Evolutionary conservation across 2,797 vertebrate genomes (phyloP).

Genomic region (Leptoclinus maculatus): DNA sequence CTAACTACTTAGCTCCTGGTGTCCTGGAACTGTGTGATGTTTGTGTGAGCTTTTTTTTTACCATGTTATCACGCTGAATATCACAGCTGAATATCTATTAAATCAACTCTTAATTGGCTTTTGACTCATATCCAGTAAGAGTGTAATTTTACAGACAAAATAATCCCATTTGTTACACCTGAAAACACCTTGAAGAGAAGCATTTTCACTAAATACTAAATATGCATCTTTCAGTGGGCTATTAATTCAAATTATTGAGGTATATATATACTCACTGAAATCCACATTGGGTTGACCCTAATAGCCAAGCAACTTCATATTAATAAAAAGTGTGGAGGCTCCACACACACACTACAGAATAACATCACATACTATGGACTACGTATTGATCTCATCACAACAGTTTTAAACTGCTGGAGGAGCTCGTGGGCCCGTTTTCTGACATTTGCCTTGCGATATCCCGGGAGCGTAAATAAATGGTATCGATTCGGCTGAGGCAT

Average conservation of each 20-base stretch:
- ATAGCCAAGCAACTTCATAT: constrained; percentile 47
- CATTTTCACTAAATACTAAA: neutral
- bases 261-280: neutral
- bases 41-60: constrained; percentile 38
- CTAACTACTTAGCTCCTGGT: constrained; percentile 61
- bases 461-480: constrained; percentile 68
- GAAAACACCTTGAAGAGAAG: neutral
- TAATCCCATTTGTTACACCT: neutral
- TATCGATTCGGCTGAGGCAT: constrained; percentile 56
- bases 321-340: constrained; percentile 48
- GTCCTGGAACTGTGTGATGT: constrained; percentile 67
- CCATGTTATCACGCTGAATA: constrained; percentile 29
- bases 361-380: constrained; percentile 11
- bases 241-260: neutral
- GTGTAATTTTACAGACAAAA: neutral
- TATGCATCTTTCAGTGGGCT: neutral
- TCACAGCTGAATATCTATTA: constrained; percentile 17
- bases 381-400: constrained; percentile 57
- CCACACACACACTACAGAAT: constrained; percentile 15
- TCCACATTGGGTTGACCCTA: constrained; percentile 9
- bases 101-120: constrained; percentile 28
- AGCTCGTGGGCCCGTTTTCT: constrained; percentile 63
- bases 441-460: constrained; percentile 60
- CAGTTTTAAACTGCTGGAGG: constrained; percentile 64
- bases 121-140: neutral